Evolutionary conservation across 30 jellyfish, hydroid and myxozoan species (phyloP), one percentile per base, ranked within the genome.

Genomic region (Hydra vulgaris): DNA sequence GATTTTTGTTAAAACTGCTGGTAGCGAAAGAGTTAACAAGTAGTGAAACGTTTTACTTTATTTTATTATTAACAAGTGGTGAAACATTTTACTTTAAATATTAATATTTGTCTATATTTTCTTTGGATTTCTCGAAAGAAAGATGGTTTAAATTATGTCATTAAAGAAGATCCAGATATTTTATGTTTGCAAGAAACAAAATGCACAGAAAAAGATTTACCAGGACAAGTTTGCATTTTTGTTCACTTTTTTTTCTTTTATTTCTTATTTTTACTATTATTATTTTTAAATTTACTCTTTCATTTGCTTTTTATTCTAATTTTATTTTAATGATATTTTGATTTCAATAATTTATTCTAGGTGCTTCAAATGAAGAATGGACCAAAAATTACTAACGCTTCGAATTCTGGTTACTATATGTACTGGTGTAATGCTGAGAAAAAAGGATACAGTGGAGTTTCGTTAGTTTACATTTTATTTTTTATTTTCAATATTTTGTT

Each of bases 361-460:
- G 88, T 81, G 18, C 18, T 24, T 74, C 19, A 25, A 0, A 18
- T 81, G 82, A 27, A 81, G 82, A 69, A 0, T 23, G 88, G 88
- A 7, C 21, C 53, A 16, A 76, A 76, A 26, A 40, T 76, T 4
- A 76, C 84, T 76, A 19, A 16, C 0, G 72, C 23, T 19, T 22
- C 22, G 0, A n/a, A n/a, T n/a, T 27, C 25, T 24, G 85, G 74
- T 17, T 93, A 93, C 84, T 72, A 80, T 82, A 93, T 93, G 99
- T 93, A 87, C 81, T 87, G 92, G 90, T 77, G 82, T 70, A 23
- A 54, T 21, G 99, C 96, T 23, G 95, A 93, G 76, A 84, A 93
- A 83, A 93, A 93, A 67, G 99, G 99, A 0, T 93, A 93, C 88
- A 93, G 99, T 87, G 99, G 99, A 7, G 89, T 89, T 18, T 81